Evolutionary conservation across 2,113 vertebrate genomes (phyloP), one percentile per base, ranked within the genome.

Genomic region (Rhombomys opimus): DNA sequence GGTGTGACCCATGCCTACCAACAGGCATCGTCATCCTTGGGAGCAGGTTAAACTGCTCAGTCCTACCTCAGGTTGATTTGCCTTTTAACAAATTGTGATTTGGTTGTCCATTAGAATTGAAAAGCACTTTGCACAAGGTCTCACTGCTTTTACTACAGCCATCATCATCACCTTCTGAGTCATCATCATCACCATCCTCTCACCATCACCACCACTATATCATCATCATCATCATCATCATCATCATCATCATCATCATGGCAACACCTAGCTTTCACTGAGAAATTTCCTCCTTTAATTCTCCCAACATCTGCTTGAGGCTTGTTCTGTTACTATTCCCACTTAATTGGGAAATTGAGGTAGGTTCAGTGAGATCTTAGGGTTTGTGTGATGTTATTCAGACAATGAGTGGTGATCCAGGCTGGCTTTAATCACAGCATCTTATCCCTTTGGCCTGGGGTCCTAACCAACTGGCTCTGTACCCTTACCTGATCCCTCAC

Each of bases 261-360:
- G 4, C 14, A 0, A 17, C 46, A 30, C 3, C 5, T 17, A 20
- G 32, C 13, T 75, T 57, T 81, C n/a, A 25, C 3, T 20, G 77
- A 85, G 73, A 63, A 4, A 9, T 76, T 52, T 59, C 32, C 50
- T n/a, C 20, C 7, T 7, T 96, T 50, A 41, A 52, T 76, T 52
- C 20, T 76, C 57, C 75, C 54, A 25, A 0, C 5, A 6, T 73
- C 27, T 23, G 65, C 2, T 0, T 25, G 52, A 52, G 84, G 32
- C 59, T 57, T 27, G 2, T n/a, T 12, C 35, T n/a, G 0, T 52
- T 70, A n/a, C 32, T n/a, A 25, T 61, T 80, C 50, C 59, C n/a
- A 76, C 57, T 96, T 84, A 20, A 30, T 63, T 85, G 70, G 70
- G 38, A 95, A 52, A 73, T 67, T 32, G 87, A 89, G 90, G 50